Conservation (phyloP, 2,113 vertebrate species). For the Otis tarda region DNA sequence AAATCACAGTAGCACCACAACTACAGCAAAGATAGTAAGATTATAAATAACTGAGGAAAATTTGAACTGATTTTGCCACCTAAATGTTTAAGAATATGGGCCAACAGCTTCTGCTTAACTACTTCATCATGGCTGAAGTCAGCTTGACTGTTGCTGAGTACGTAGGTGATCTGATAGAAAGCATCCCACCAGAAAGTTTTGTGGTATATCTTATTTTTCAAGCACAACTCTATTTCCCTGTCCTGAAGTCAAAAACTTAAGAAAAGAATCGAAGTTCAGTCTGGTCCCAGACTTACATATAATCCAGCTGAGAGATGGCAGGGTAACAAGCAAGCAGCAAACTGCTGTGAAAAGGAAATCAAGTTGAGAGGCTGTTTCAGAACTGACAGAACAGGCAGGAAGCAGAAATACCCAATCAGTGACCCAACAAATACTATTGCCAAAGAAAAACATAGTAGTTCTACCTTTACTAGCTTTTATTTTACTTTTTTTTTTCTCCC, state of each 20-base stretch:
- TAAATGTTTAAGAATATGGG: background rate
- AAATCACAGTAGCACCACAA: background rate
- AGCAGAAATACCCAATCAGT: background rate
- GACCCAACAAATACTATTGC: background rate
- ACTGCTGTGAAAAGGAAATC: background rate
- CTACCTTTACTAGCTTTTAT: background rate
- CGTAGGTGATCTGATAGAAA: background rate
- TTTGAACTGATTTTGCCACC: background rate
- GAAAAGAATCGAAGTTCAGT: background rate
- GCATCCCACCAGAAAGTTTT: background rate
- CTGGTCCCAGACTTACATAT: background rate
- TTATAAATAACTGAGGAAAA: background rate
- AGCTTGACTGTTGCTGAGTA: background rate
- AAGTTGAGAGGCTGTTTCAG: background rate
- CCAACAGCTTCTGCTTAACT: background rate
- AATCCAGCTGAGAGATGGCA: background rate
- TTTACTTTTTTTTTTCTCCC: background rate
- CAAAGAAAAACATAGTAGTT: background rate
- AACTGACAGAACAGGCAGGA: background rate
- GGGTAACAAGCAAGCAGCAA: background rate
- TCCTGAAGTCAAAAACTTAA: background rate
- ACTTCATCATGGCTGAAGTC: background rate
- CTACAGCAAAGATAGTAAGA: background rate
- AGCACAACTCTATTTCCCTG: background rate
- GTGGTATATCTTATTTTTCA: background rate